Evolutionary conservation across 2,888 invertebrate species (phyloP).

Genomic region (Epiblema foenella): DNA sequence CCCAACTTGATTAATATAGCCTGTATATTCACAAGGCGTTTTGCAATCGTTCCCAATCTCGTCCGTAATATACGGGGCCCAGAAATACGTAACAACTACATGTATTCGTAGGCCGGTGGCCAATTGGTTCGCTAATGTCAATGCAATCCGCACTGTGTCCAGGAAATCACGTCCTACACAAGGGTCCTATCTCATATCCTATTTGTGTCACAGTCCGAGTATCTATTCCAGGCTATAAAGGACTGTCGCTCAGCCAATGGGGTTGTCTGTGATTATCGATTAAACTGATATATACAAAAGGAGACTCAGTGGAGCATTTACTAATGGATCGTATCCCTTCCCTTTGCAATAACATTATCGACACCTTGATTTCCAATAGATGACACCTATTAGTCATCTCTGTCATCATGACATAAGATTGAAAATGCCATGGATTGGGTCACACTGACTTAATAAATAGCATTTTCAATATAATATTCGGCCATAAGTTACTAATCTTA

Average conservation of each 20-base stretch:
- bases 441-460: no score
- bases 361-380: no score
- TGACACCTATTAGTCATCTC: no score
- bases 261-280: constrained; percentile 1
- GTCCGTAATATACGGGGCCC: not conserved
- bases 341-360: not conserved
- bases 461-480: not conserved
- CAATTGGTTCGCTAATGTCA: not conserved
- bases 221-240: not conserved
- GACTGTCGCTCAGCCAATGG: not conserved
- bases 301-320: not conserved
- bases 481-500: not conserved
- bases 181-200: constrained; percentile 20
- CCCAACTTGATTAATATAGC: no score
- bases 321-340: not conserved
- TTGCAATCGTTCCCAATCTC: no score
- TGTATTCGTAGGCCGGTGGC: not conserved
- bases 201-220: constrained; percentile 2
- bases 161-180: constrained; percentile 3
- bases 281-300: not conserved
- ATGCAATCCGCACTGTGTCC: not conserved
- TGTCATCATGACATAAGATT: no score
- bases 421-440: no score
- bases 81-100: not conserved
- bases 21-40: no score